Conservation (phyloP, 2,797 vertebrate species). For the Babyrousa celebensis region DNA sequence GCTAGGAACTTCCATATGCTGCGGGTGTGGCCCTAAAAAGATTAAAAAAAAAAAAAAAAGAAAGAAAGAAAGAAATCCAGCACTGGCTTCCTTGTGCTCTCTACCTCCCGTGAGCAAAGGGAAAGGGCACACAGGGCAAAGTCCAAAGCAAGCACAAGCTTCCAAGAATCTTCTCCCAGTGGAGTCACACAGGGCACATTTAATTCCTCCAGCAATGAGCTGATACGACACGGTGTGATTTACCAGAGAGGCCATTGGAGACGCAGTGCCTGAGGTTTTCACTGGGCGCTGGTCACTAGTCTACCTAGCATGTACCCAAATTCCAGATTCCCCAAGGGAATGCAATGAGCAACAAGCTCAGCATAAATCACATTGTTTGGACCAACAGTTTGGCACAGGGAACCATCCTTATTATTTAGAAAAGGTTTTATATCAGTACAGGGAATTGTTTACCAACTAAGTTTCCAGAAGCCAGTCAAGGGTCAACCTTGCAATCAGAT, state of each 20-base stretch:
- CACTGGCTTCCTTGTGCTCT: not conserved
- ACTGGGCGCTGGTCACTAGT: not conserved
- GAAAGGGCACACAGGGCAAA: not conserved
- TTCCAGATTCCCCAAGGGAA: conserved; percentile 28
- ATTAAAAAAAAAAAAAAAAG: not conserved
- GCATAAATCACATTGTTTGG: conserved; percentile 19
- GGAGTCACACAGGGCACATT: not conserved
- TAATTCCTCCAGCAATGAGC: conserved; percentile 20
- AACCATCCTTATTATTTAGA: not conserved
- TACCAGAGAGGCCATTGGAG: not conserved
- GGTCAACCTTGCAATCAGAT: not conserved
- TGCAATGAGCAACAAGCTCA: not conserved
- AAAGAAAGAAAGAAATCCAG: not conserved
- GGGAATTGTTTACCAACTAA: conserved; percentile 4
- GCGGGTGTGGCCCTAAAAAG: not conserved
- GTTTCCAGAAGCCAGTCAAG: conserved; percentile 2
- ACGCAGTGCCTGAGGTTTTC: conserved; percentile 4
- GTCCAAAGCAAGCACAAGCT: not conserved
- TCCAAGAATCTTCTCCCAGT: not conserved
- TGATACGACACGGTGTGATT: not conserved
- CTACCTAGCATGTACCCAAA: not conserved
- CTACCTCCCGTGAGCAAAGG: not conserved
- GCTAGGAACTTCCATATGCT: too few species aligned
- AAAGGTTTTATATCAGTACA: not conserved
- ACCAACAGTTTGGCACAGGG: not conserved